Evolutionary conservation across 1,140 invertebrate species (phyloP), one percentile per base, ranked within the genome.

Genomic region (Leptinotarsa lineolata): DNA sequence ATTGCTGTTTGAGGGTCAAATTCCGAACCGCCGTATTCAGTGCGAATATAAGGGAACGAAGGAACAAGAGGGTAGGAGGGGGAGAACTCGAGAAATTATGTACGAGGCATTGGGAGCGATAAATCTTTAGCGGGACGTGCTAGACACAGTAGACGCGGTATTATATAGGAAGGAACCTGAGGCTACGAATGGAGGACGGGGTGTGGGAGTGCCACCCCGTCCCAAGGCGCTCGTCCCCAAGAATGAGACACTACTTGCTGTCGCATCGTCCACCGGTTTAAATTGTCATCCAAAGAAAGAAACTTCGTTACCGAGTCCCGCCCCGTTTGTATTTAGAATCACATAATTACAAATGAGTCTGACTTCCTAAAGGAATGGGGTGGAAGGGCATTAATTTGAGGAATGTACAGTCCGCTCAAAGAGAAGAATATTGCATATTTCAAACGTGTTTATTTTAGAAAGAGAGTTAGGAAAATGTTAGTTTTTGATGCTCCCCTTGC

Each of bases 91-190:
- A 82, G 83, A 83, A 84, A 84, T 84, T 83, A 84, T 84, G 82
- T 83, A 84, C 81, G 80, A 83, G 80, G 81, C 83, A 82, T 80
- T 81, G 83, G 83, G 83, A 84, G 83, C 82, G 79, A 83, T 84
- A 84, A 80, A 83, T 84, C 82, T 79, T 74, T 67, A 61, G 76
- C 79, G 81, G 81, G 82, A 84, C 83, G 83, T 84, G 83, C 83
- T 77, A 82, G 83, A 83, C 82, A 77, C 81, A 79, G 80, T 79
- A 82, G 80, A 80, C 81, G 76, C 80, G 78, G 80, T 81, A 83
- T 83, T 83, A 83, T 83, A 83, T 82, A 78, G 79, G 80, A 80
- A 81, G 80, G 78, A 81, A 83, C 80, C 78, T 83, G 81, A 82
- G 79, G 77, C 79, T 18, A 72, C 74, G 73, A 64, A 68, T 30